Conservation (phyloP, 2,113 vertebrate genomes). For the Amia ocellicauda region DNA sequence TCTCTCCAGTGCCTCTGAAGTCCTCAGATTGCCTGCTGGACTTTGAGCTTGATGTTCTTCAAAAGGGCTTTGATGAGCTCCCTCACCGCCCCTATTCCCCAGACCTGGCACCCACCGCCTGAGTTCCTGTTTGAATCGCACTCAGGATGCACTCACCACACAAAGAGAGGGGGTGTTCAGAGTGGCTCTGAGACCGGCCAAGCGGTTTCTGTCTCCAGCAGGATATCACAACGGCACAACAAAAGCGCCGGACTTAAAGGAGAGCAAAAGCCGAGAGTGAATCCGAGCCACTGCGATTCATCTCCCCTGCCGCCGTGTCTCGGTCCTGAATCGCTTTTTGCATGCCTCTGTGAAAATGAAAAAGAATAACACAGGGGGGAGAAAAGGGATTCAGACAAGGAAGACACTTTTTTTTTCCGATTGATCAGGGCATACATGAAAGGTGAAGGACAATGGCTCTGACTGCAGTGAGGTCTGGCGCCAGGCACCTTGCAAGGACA, state of each 20-base stretch:
- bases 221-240: not conserved
- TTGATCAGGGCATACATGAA: too few species aligned
- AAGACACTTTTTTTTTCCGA: too few species aligned
- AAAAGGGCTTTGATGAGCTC: constrained; percentile 63
- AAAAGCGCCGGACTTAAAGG: not conserved
- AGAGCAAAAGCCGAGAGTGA: not conserved
- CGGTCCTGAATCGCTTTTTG: not conserved
- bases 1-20: constrained; percentile 69
- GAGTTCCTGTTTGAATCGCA: not conserved
- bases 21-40: constrained; percentile 68
- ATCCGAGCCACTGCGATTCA: constrained; percentile 8
- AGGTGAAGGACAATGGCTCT: too few species aligned
- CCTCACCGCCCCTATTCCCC: not conserved
- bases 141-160: not conserved
- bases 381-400: not conserved
- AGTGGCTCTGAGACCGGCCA: not conserved
- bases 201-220: not conserved
- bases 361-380: not conserved
- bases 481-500: too few species aligned
- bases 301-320: not conserved
- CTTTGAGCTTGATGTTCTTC: constrained; percentile 70
- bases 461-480: too few species aligned
- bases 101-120: not conserved
- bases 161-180: not conserved
- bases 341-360: not conserved